Percentiles rank a stretch among this genome's conserved stretches.
phyloP scores from a whole-genome alignment of 1,140 invertebrate species.

The Drosophila sproati region DNA sequence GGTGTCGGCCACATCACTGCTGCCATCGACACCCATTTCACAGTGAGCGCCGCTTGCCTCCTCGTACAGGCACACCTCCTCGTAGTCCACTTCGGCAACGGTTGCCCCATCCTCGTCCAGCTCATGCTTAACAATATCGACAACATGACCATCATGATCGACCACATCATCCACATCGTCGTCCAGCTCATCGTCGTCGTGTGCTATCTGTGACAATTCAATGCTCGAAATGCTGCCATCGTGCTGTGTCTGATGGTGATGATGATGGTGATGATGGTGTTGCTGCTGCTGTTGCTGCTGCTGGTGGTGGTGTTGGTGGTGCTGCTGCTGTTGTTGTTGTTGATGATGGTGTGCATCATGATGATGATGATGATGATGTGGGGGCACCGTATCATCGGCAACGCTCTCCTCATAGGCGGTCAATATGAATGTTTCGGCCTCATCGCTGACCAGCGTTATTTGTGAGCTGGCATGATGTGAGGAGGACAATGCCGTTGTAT shows the following conservation, averaged over 20 bases:
- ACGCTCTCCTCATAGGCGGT: constrained; percentile 80
- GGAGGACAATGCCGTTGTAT: constrained; percentile 50
- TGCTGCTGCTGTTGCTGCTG: constrained; percentile 65
- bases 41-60: constrained; percentile 72
- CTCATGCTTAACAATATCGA: constrained; percentile 80
- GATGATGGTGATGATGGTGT: constrained; percentile 52
- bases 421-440: constrained; percentile 76
- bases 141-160: constrained; percentile 62
- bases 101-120: constrained; percentile 75
- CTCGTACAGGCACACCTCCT: constrained; percentile 79
- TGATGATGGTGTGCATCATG: constrained; percentile 59
- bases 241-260: constrained; percentile 66
- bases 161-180: constrained; percentile 62
- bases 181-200: constrained; percentile 68
- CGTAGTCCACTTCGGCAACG: constrained; percentile 74
- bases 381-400: constrained; percentile 68
- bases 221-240: constrained; percentile 77
- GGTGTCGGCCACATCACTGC: constrained; percentile 62
- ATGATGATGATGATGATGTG: constrained; percentile 55
- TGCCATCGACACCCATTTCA: constrained; percentile 70
- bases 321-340: constrained; percentile 54
- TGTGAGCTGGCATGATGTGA: constrained; percentile 64
- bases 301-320: constrained; percentile 46
- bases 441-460: constrained; percentile 73
- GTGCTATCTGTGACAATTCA: constrained; percentile 70